These are phyloP conservation scores for Centropyge bicolor DNA, from an alignment of 2,797 vertebrate species.

Conservation along the genomic window DNA sequence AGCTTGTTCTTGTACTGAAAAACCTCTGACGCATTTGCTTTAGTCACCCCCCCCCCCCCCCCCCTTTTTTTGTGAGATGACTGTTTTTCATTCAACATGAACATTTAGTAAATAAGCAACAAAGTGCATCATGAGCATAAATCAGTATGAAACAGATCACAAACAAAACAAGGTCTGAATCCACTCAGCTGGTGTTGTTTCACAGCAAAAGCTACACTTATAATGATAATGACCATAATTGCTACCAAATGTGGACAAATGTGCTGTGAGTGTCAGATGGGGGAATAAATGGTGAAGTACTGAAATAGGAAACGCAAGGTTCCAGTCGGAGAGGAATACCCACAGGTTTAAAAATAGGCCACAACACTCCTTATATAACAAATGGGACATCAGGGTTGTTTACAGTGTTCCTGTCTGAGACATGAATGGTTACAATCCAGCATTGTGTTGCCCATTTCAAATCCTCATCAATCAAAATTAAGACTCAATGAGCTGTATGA, in stretches of 20 bases:
- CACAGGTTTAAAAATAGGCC: constrained; percentile 78
- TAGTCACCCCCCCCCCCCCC: constrained; percentile 21
- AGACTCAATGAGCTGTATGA: neutral
- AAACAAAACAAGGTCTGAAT: neutral
- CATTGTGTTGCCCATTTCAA: constrained; percentile 43
- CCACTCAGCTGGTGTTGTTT: neutral
- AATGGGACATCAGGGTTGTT: constrained; percentile 74
- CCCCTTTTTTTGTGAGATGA: constrained; percentile 22
- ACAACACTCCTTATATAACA: constrained; percentile 81
- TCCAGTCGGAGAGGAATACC: constrained; percentile 66
- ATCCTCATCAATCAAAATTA: constrained; percentile 31
- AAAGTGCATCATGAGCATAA: constrained; percentile 26
- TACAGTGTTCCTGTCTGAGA: constrained; percentile 64
- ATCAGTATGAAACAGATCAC: neutral
- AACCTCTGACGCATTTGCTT: constrained; percentile 61
- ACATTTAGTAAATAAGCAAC: constrained; percentile 41
- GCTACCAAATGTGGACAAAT: neutral
- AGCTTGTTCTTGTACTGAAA: neutral
- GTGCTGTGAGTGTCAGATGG: neutral
- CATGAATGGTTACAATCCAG: constrained; percentile 44
- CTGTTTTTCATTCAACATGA: constrained; percentile 62
- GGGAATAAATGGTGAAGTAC: neutral
- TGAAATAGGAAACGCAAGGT: constrained; percentile 30
- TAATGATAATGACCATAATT: neutral
- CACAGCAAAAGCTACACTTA: neutral